Conservation (phyloP, 2,888 invertebrate species). For the Acanthococcus lagerstroemiae region DNA sequence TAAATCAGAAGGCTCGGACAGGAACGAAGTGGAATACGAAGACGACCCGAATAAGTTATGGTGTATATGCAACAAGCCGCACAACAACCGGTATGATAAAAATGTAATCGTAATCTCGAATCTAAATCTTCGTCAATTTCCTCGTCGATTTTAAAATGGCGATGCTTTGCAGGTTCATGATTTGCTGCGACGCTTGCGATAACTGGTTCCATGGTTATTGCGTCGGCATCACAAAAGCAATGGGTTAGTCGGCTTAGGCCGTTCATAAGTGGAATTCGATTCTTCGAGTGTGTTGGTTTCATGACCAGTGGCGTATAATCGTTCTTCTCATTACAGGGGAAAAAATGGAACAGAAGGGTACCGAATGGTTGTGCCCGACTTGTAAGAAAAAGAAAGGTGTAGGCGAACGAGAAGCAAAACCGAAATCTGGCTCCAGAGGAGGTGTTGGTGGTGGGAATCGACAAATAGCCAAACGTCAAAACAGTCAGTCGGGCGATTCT, state of each 20-base stretch:
- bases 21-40: constrained; percentile 62
- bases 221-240: constrained; percentile 81
- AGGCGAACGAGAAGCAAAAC: constrained; percentile 36
- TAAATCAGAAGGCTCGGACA: constrained; percentile 36
- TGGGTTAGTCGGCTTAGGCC: constrained; percentile 56
- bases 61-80: constrained; percentile 92
- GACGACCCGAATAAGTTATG: constrained; percentile 88
- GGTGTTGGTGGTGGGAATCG: background rate
- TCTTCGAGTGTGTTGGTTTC: too few relatives aligned
- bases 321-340: constrained; percentile 46
- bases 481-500: background rate
- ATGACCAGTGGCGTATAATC: too few relatives aligned
- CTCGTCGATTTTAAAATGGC: background rate
- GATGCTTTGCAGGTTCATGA: constrained; percentile 65
- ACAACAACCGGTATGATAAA: constrained; percentile 56
- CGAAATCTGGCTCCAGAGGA: constrained; percentile 1
- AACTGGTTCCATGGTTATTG: constrained; percentile 99
- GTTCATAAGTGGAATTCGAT: too few relatives aligned
- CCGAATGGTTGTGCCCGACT: constrained; percentile 82
- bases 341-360: constrained; percentile 79
- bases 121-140: background rate
- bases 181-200: constrained; percentile 89
- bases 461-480: background rate
- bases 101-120: background rate
- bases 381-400: constrained; percentile 52